Evolutionary conservation across 2,888 invertebrate genomes (phyloP), one percentile per base, ranked within the genome.

Genomic region (Phortica magna): DNA sequence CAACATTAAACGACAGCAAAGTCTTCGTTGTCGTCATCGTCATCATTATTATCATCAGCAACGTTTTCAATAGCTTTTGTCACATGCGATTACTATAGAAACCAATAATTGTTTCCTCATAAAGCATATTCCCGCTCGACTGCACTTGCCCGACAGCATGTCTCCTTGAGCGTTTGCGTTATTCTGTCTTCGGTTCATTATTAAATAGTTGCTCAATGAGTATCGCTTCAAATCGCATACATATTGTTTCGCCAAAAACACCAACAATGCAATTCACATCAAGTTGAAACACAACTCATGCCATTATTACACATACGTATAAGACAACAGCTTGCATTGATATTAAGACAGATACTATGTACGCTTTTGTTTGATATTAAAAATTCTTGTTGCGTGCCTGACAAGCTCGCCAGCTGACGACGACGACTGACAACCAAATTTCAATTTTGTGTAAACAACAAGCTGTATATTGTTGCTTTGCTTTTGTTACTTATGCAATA

Each of bases 371-470:
- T 17, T 61, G 61, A 19, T 61, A 61, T 22, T 61, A 61, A 61
- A 61, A 61, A 61, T 19, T 12, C 61, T 9, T 61, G 10, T 17
- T 61, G 61, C 61, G 61, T 61, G 61, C 61, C 19, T 61, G 61
- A 61, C 22, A 61, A 22, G 17, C 22, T 17, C 19, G 19, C 61
- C 61, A 61, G 17, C 61, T 61, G 61, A 22, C 22, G 22, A 19
- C 22, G 61, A 22, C 22, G 22, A 19, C 22, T 61, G 61, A 61
- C 61, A 61, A 59, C 4, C 57, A 5, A 7, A 19, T n/a, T 59
- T 59, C 57, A 59, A 59, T 17, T 59, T n/a, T 12, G 57, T 17
- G 14, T 19, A 59, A 17, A 59, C n/a, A 48, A 48, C 48, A 48
- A 48, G 48, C 48, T 48, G 48, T 48, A 14, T 9, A 48, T 9